These are phyloP conservation scores for Leucophora obtusa DNA, from an alignment of 2,888 invertebrate genomes.

Conservation along the genomic window DNA sequence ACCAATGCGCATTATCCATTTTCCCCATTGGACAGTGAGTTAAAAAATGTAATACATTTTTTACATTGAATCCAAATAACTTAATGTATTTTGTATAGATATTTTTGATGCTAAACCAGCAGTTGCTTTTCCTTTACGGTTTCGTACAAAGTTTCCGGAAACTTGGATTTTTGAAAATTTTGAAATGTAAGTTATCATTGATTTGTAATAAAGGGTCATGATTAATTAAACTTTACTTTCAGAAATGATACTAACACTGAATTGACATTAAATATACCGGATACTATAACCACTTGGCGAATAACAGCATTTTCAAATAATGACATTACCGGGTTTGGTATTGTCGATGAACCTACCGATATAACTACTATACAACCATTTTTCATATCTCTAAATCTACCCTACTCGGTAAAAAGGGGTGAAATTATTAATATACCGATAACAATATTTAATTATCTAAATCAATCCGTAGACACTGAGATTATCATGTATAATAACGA, in stretches of 20 bases:
- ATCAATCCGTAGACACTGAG: slow-evolving; percentile 85
- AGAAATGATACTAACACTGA: slow-evolving; percentile 32
- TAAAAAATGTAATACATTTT: not conserved
- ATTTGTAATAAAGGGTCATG: not conserved
- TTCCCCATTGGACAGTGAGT: slow-evolving; percentile 66
- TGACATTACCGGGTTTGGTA: slow-evolving; percentile 85
- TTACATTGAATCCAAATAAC: slow-evolving; percentile 70
- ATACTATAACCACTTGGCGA: slow-evolving; percentile 89
- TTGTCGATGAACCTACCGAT: slow-evolving; percentile 80
- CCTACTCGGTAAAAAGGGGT: slow-evolving; percentile 86
- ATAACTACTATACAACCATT: slow-evolving; percentile 87
- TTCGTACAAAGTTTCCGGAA: slow-evolving; percentile 80
- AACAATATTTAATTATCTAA: slow-evolving; percentile 91
- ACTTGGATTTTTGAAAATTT: slow-evolving; percentile 84
- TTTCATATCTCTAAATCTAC: slow-evolving; percentile 86
- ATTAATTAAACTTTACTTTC: not conserved
- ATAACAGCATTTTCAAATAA: slow-evolving; percentile 88
- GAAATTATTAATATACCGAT: slow-evolving; percentile 92
- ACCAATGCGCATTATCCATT: slow-evolving; percentile 73
- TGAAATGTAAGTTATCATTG: slow-evolving; percentile 42
- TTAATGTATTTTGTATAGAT: no score
- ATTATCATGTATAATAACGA: slow-evolving; percentile 89
- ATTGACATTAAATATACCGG: slow-evolving; percentile 81
- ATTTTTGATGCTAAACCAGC: not conserved
- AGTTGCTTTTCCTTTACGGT: not conserved